Evolutionary conservation across 2,888 invertebrate species (phyloP), one percentile per base, ranked within the genome.

Genomic region (Zygaena filipendulae): DNA sequence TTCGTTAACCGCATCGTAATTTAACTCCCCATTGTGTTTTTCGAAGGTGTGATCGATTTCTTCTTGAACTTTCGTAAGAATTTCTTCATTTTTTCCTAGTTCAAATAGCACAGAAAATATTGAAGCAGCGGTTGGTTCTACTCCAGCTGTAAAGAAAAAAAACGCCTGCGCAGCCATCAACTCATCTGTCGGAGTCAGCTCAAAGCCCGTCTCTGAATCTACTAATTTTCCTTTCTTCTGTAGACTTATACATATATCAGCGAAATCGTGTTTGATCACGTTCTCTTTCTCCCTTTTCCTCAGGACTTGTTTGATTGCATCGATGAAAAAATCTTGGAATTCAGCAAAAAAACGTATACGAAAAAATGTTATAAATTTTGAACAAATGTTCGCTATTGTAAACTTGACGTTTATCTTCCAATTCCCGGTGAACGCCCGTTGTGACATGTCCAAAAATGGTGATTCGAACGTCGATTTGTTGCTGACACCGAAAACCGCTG

Each of bases 401-500:
- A 60, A 53, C 23, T 45, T 52, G 0, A 59, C 20, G 16, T 50
- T 51, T 0, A 23, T 35, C 27, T 10, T 13, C 2, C 32, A 12
- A 2, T 25, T 32, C 0, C 38, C 10, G 3, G n/a, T 14, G 2
- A 49, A 22, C 1, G 48, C 48, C n/a, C 47, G 43, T 29, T 30
- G 39, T 2, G 42, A 49, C 39, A 58, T 49, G 10, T 47, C 21
- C 19, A 51, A 49, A 29, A 62, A 75, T 16, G 59, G 68, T 3
- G 52, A 74, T 20, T 75, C 55, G 20, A 63, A 63, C 2, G 57
- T 52, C 0, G 59, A 59, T 22, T 60, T 40, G 1, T 57, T 46
- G 4, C 51, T 51, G 4, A 77, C 52, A 1, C 75, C 77, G 33
- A 75, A 74, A 0, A 71, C 68, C 2, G 67, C 52, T 1, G 59